These are phyloP conservation scores for Rhinoderma darwinii DNA, from an alignment of 2,113 vertebrate species.

Conservation along the genomic window DNA sequence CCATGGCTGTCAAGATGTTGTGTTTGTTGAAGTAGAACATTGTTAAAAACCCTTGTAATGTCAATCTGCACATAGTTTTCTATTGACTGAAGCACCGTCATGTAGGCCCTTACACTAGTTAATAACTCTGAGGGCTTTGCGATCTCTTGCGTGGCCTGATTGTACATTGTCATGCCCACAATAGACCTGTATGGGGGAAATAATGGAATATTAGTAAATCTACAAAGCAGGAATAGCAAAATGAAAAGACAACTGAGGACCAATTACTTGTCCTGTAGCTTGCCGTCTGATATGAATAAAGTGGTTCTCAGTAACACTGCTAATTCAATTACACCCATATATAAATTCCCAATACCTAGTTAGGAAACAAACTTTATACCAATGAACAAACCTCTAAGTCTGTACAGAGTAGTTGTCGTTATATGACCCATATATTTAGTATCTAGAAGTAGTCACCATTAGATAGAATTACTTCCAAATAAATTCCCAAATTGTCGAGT, in stretches of 20 bases:
- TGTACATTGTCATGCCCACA: constrained; percentile 99
- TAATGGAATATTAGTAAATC: constrained; percentile 13
- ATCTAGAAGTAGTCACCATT: too few species aligned
- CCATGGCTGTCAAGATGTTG: constrained; percentile 99
- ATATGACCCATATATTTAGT: too few species aligned
- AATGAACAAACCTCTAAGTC: too few species aligned
- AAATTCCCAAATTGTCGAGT: too few species aligned
- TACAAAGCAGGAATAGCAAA: not conserved
- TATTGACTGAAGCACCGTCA: constrained; percentile 98
- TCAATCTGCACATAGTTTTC: constrained; percentile 99
- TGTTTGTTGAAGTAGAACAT: constrained; percentile 98
- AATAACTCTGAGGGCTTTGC: constrained; percentile 97
- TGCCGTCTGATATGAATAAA: not conserved
- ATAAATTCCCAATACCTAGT: not conserved
- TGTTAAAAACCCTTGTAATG: constrained; percentile 98
- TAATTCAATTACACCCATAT: not conserved
- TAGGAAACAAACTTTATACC: not conserved
- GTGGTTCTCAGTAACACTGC: too few species aligned
- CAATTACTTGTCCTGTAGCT: not conserved
- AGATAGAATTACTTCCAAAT: too few species aligned
- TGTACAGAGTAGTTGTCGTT: too few species aligned
- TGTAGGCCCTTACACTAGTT: constrained; percentile 96
- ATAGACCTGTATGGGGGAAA: constrained; percentile 81
- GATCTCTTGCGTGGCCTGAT: constrained; percentile 98
- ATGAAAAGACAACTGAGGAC: not conserved